Conservation (phyloP, 2,888 invertebrate species). For the Lasioglossum marginatum region DNA sequence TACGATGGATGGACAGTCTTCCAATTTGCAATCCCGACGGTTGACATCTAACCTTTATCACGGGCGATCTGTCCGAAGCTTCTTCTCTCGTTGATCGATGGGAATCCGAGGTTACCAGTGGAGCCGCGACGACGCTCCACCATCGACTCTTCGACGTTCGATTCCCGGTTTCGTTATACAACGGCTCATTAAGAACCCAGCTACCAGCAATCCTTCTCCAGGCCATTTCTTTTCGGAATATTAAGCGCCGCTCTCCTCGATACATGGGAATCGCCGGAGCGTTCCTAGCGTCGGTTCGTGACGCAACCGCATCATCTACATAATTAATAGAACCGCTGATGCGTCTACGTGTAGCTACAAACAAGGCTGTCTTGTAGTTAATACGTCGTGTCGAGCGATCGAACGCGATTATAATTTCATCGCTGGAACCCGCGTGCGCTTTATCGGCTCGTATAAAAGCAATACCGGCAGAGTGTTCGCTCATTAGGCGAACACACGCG, state of each 20-base stretch:
- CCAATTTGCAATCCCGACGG: neutral
- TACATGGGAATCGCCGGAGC: conserved; percentile 46
- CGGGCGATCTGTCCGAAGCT: too few species aligned
- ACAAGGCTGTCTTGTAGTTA: conserved; percentile 79
- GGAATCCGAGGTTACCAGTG: neutral
- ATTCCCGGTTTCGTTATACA: conserved; percentile 17
- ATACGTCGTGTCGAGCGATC: conserved; percentile 76
- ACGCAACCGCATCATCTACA: conserved; percentile 70
- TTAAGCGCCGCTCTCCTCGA: conserved; percentile 35
- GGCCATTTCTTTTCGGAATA: conserved; percentile 30
- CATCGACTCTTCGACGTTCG: neutral
- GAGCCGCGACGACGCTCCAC: neutral
- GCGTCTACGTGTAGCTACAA: conserved; percentile 76
- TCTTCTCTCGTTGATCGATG: neutral
- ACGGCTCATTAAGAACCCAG: conserved; percentile 5
- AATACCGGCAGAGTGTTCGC: conserved; percentile 48
- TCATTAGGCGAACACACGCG: conserved; percentile 32
- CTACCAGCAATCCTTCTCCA: neutral
- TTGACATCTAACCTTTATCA: conserved; percentile 17
- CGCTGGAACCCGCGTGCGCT: conserved; percentile 74
- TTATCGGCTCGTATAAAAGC: conserved; percentile 61
- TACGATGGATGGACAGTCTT: neutral
- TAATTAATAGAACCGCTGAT: conserved; percentile 79
- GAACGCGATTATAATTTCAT: conserved; percentile 78
- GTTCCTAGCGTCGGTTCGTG: conserved; percentile 47